Conservation (phyloP, 2,113 vertebrate genomes). For the Felis catus region DNA sequence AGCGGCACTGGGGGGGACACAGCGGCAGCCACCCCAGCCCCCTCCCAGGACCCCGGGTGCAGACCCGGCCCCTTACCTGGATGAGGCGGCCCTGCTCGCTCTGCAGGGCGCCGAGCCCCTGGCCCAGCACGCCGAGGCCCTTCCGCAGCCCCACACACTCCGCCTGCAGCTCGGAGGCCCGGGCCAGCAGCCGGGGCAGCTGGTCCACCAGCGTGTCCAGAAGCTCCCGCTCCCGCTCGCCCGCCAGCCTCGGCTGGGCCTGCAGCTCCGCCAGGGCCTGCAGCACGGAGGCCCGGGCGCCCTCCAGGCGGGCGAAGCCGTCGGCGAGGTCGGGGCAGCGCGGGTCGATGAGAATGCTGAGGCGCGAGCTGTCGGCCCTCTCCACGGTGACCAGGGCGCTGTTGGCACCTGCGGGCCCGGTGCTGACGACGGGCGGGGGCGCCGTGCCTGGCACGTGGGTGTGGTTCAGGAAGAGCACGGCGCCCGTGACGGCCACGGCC, state of each 20-base stretch:
- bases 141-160: constrained; percentile 92
- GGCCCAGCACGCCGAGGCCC: constrained; percentile 91
- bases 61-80: constrained; percentile 87
- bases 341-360: constrained; percentile 99
- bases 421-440: constrained; percentile 92
- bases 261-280: constrained; percentile 89
- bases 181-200: constrained; percentile 92
- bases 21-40: accelerated
- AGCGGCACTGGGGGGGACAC: accelerated
- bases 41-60: accelerated
- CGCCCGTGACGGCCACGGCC: constrained; percentile 92
- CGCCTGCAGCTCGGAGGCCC: constrained; percentile 89
- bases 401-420: constrained; percentile 92
- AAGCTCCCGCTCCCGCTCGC: constrained; percentile 91
- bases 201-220: constrained; percentile 93
- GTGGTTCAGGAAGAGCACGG: constrained; percentile 97
- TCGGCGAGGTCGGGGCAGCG: constrained; percentile 94
- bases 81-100: constrained; percentile 94
- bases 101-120: constrained; percentile 94
- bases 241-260: constrained; percentile 88
- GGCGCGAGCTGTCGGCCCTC: constrained; percentile 93
- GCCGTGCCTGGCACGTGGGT: constrained; percentile 89
- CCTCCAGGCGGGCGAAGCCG: constrained; percentile 92
- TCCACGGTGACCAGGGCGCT: constrained; percentile 97
- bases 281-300: constrained; percentile 92